Conservation (phyloP, 2,888 invertebrate species). For the Teinopalpus imperialis region DNA sequence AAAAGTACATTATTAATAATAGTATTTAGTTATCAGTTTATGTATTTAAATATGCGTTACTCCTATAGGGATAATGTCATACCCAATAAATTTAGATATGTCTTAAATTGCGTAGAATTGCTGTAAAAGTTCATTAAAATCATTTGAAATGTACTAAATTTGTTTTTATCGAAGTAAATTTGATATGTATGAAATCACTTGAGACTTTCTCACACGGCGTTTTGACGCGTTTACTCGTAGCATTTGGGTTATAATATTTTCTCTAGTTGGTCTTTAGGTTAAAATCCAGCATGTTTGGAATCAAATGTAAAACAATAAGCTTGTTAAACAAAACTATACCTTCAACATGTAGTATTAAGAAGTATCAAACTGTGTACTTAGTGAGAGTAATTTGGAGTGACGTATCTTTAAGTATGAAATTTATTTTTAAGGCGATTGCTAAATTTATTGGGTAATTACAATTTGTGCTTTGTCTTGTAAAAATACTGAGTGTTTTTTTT, state of each 20-base stretch:
- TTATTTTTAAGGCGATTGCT: constrained; percentile 71
- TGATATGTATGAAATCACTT: constrained; percentile 76
- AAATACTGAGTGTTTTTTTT: constrained; percentile 44
- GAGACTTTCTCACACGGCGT: constrained; percentile 70
- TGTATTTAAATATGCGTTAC: constrained; percentile 47
- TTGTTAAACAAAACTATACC: constrained; percentile 12
- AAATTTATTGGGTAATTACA: constrained; percentile 80
- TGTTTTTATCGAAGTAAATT: constrained; percentile 71
- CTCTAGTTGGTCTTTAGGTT: constrained; percentile 78
- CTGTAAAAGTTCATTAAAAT: constrained; percentile 51
- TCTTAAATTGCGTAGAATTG: constrained; percentile 52
- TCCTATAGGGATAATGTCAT: constrained; percentile 59
- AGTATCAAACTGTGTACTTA: constrained; percentile 29
- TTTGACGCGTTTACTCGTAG: constrained; percentile 35
- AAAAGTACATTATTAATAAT: constrained; percentile 20
- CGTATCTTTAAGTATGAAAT: constrained; percentile 51
- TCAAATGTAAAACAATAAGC: constrained; percentile 26
- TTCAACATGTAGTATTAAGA: constrained; percentile 24
- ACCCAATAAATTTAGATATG: constrained; percentile 80
- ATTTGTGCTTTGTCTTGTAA: constrained; percentile 45
- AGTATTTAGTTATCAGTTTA: constrained; percentile 10
- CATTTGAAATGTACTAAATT: constrained; percentile 41
- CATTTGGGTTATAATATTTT: constrained; percentile 37
- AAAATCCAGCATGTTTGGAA: constrained; percentile 50
- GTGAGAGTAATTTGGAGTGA: constrained; percentile 54